phyloP scores from a whole-genome alignment of 2,113 vertebrate species.

The Pogona vitticeps region DNA sequence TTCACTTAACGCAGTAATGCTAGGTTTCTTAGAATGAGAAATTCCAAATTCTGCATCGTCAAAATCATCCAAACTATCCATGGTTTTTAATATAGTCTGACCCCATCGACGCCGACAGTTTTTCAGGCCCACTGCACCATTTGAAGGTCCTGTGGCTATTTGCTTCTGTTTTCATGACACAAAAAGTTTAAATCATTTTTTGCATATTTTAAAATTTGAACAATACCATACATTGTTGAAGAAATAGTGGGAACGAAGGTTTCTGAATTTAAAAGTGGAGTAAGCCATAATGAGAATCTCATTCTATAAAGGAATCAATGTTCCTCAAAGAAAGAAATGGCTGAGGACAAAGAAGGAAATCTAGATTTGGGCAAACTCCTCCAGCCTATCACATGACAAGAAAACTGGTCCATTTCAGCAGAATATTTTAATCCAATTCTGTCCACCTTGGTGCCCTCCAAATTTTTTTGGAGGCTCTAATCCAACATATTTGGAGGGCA shows the following conservation, averaged over 20 bases:
- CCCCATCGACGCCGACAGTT: conserved; percentile 90
- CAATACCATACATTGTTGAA: background rate
- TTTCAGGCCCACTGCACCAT: conserved; percentile 75
- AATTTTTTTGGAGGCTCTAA: too few species aligned
- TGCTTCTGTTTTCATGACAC: conserved; percentile 76
- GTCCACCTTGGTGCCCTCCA: too few species aligned
- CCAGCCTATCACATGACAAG: background rate
- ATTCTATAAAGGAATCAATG: background rate
- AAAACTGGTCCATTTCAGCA: background rate
- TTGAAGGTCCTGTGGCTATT: conserved; percentile 68
- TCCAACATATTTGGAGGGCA: too few species aligned
- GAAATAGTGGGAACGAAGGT: background rate
- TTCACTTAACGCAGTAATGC: conserved; percentile 80
- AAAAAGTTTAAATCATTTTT: background rate
- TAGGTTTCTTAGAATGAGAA: conserved; percentile 90
- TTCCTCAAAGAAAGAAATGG: background rate
- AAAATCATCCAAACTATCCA: conserved; percentile 87
- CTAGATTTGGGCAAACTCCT: background rate
- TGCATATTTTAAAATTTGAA: background rate
- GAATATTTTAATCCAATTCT: background rate
- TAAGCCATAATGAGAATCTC: background rate
- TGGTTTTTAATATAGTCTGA: conserved; percentile 80
- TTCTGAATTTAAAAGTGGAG: conserved; percentile 17
- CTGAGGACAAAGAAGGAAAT: background rate
- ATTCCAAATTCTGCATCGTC: conserved; percentile 82